Percentiles rank a stretch among this genome's conserved stretches.
phyloP scores from a whole-genome alignment of 1,140 invertebrate species.

The Drosophila yakuba region DNA sequence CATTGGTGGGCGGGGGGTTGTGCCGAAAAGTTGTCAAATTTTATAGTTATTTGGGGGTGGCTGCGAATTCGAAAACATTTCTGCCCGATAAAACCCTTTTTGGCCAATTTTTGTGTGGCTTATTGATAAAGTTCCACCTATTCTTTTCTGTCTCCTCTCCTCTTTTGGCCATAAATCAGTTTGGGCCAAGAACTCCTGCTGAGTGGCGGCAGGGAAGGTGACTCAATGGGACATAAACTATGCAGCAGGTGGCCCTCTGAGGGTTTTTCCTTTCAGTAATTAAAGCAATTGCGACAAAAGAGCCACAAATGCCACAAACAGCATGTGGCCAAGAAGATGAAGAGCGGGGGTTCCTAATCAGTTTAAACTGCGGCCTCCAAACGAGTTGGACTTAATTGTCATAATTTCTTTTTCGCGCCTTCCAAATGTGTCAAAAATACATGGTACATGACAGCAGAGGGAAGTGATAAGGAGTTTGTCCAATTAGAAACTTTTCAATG shows the following conservation, averaged over 20 bases:
- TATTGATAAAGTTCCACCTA: constrained; percentile 65
- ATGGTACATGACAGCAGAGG: neutral
- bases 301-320: constrained; percentile 43
- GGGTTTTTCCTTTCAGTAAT: constrained; percentile 55
- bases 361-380: constrained; percentile 58
- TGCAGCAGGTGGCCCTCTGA: constrained; percentile 70
- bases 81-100: constrained; percentile 34
- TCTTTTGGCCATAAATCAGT: constrained; percentile 50
- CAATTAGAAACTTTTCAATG: constrained; percentile 20
- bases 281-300: constrained; percentile 72
- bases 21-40: constrained; percentile 63
- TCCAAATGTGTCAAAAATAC: constrained; percentile 22
- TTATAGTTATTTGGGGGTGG: constrained; percentile 64
- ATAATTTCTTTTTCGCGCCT: constrained; percentile 69
- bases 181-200: constrained; percentile 30
- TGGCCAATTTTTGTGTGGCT: constrained; percentile 43
- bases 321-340: constrained; percentile 13
- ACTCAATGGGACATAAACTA: constrained; percentile 43
- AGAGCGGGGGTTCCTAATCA: constrained; percentile 33
- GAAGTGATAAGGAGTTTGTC: constrained; percentile 1
- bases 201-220: constrained; percentile 28
- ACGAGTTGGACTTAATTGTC: constrained; percentile 64
- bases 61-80: constrained; percentile 40
- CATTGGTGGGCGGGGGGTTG: neutral
- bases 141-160: neutral